phyloP scores from a whole-genome alignment of 2,888 invertebrate species.

The Lepeophtheirus nordmannii region DNA sequence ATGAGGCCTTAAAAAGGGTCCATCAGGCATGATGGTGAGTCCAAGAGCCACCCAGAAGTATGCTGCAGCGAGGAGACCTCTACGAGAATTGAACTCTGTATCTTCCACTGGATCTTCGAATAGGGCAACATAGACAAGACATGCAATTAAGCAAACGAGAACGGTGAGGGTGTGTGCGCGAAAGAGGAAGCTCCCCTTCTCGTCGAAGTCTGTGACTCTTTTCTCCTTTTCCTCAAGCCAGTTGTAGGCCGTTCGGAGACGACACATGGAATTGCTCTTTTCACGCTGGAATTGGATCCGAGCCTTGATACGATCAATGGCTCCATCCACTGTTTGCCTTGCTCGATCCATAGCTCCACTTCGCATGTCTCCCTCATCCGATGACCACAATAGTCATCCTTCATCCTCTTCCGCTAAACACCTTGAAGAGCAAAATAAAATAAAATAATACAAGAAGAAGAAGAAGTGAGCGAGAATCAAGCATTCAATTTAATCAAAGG shows the following conservation, averaged over 20 bases:
- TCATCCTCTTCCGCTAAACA: too few species aligned
- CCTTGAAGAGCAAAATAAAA: too few species aligned
- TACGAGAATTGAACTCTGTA: slow-evolving; percentile 39
- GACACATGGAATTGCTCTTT: slow-evolving; percentile 17
- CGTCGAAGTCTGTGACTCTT: neutral
- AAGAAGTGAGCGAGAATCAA: too few species aligned
- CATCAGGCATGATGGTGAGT: slow-evolving; percentile 42
- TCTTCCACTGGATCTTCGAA: slow-evolving; percentile 36
- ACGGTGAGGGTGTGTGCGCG: slow-evolving; percentile 40
- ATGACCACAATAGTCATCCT: too few species aligned
- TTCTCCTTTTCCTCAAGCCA: slow-evolving; percentile 13
- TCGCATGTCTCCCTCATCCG: too few species aligned
- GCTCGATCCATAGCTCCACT: slow-evolving; percentile 10
- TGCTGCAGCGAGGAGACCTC: slow-evolving; percentile 31
- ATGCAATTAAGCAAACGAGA: slow-evolving; percentile 36
- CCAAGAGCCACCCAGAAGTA: slow-evolving; percentile 33
- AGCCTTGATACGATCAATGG: slow-evolving; percentile 19
- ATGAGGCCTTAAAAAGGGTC: slow-evolving; percentile 42
- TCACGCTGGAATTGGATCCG: slow-evolving; percentile 8
- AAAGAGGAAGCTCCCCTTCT: slow-evolving; percentile 34
- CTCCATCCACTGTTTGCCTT: slow-evolving; percentile 17
- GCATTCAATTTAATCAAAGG: too few species aligned
- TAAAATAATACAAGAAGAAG: too few species aligned
- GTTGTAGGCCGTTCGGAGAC: slow-evolving; percentile 17
- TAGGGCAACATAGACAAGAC: slow-evolving; percentile 39